A percentile compares a stretch with the other conserved stretches of the same genome.
These are phyloP conservation scores for Drosophila paranaensis DNA, from an alignment of 2,888 invertebrate genomes.

Conservation along the genomic window DNA sequence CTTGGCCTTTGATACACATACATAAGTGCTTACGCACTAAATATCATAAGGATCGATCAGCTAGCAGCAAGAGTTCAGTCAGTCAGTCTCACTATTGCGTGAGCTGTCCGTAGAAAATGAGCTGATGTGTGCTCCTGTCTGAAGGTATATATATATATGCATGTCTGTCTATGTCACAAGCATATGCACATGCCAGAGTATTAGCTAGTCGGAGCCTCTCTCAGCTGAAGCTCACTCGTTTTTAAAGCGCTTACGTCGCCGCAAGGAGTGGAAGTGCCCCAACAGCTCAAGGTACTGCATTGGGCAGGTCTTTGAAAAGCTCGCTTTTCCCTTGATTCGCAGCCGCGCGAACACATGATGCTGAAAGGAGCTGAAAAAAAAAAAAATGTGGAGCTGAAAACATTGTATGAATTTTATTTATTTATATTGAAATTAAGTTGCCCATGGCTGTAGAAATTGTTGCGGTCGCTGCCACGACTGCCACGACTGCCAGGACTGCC, in stretches of 20 bases:
- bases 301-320: slow-evolving; percentile 33
- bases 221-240: not conserved
- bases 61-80: not conserved
- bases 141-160: no score
- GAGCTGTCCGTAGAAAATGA: not conserved
- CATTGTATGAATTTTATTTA: slow-evolving; percentile 63
- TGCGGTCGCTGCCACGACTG: slow-evolving; percentile 60
- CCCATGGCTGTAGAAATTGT: slow-evolving; percentile 73
- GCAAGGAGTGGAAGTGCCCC: not conserved
- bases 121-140: no score
- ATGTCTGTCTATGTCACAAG: no score
- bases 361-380: slow-evolving; percentile 21
- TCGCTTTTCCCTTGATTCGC: slow-evolving; percentile 13
- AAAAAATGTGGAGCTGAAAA: slow-evolving; percentile 5
- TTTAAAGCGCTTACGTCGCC: slow-evolving; percentile 20
- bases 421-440: slow-evolving; percentile 80
- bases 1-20: not conserved
- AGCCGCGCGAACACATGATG: slow-evolving; percentile 34
- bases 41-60: not conserved
- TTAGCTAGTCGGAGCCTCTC: not conserved
- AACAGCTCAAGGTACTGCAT: slow-evolving; percentile 18
- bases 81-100: no score
- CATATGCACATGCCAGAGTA: not conserved
- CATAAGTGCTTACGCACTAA: not conserved
- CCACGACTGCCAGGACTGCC: slow-evolving; percentile 27